Evolutionary conservation across 1,140 invertebrate genomes (phyloP).

Genomic region (Archegozetes longisetosus): DNA sequence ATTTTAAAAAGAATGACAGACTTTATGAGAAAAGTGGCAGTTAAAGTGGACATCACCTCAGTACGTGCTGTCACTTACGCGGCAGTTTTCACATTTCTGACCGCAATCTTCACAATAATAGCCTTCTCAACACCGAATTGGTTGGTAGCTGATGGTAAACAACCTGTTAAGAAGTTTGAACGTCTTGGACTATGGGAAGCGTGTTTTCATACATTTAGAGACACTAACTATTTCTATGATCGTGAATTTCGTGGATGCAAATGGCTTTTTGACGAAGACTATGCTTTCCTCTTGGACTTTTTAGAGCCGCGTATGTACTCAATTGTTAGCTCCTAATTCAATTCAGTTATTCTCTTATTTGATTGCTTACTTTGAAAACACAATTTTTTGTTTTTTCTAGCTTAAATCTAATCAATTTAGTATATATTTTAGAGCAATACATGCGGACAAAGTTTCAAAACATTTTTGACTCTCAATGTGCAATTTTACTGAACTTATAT

Average conservation of each 20-base stretch:
- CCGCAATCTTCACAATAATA: conserved; percentile 18
- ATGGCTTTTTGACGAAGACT: conserved; percentile 25
- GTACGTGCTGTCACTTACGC: conserved; percentile 17
- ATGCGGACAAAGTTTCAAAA: no score
- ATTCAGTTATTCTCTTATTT: background rate
- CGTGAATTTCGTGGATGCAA: conserved; percentile 21
- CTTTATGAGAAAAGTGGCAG: background rate
- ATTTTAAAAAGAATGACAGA: background rate
- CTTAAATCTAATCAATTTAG: background rate
- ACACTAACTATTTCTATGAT: conserved; percentile 22
- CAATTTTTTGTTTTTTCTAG: background rate
- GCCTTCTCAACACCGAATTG: conserved; percentile 24
- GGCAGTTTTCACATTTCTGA: conserved; percentile 16
- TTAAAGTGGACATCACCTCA: background rate
- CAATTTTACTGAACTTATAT: no score
- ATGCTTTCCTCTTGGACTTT: conserved; percentile 20
- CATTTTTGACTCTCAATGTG: no score
- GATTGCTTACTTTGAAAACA: background rate
- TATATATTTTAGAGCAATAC: no score
- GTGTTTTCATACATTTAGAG: conserved; percentile 22
- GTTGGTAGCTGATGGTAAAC: conserved; percentile 20
- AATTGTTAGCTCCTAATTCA: background rate
- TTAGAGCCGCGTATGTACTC: conserved; percentile 21
- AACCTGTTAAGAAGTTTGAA: conserved; percentile 19
- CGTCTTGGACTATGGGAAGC: conserved; percentile 23